These are phyloP conservation scores for Paratrypauchen microcephalus DNA, from an alignment of 2,797 vertebrate genomes.

Conservation along the genomic window DNA sequence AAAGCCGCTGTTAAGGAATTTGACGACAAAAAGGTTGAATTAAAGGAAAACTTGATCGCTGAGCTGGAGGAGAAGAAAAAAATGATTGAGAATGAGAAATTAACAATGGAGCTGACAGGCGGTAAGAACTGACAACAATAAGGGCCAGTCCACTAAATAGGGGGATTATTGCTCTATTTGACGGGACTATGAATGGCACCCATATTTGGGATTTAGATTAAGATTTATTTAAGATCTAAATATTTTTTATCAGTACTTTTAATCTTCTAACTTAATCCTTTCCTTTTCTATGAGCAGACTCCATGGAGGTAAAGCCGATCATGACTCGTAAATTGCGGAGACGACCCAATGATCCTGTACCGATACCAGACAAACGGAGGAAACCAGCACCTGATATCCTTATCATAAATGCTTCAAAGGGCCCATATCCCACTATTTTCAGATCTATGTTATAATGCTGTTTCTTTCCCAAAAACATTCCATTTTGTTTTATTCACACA, in stretches of 20 bases:
- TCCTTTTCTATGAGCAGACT: constrained; percentile 77
- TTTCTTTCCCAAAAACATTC: too few relatives aligned
- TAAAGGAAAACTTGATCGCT: constrained; percentile 96
- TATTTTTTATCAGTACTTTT: neutral
- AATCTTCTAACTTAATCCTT: constrained; percentile 2
- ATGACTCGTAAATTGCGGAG: constrained; percentile 96
- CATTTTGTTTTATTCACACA: too few relatives aligned
- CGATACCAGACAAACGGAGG: constrained; percentile 95
- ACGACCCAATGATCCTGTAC: constrained; percentile 95
- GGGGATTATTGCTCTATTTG: neutral
- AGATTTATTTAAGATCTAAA: neutral
- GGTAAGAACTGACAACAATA: constrained; percentile 75
- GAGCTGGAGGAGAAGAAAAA: constrained; percentile 99
- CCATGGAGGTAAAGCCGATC: constrained; percentile 98
- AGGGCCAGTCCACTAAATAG: neutral
- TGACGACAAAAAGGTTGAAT: constrained; percentile 97
- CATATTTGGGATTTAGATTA: neutral
- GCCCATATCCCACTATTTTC: too few relatives aligned
- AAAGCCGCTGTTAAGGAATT: constrained; percentile 98
- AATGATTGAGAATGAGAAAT: constrained; percentile 98
- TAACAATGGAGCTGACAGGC: constrained; percentile 99
- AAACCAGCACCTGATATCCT: constrained; percentile 99
- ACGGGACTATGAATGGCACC: neutral
- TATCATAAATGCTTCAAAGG: constrained; percentile 20
- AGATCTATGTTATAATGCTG: too few relatives aligned